Percentiles rank a stretch among this genome's conserved stretches.
phyloP scores from a whole-genome alignment of 2,113 vertebrate genomes.

The Oryzias javanicus region DNA sequence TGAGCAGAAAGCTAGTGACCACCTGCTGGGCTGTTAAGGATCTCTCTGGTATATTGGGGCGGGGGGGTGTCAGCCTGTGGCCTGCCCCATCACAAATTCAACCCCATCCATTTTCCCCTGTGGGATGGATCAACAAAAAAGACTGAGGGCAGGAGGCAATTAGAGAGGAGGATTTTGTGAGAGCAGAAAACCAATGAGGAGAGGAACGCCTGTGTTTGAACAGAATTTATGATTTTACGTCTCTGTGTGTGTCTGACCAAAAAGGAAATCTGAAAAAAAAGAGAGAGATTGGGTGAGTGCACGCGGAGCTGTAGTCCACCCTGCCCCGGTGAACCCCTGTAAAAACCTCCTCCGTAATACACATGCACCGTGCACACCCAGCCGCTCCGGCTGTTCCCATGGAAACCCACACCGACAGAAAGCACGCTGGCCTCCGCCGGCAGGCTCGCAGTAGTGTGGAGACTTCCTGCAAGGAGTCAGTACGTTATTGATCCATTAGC shows the following conservation, averaged over 20 bases:
- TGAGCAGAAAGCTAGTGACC: constrained; percentile 73
- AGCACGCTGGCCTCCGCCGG: constrained; percentile 55
- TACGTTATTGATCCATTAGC: constrained; percentile 66
- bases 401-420: constrained; percentile 68
- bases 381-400: constrained; percentile 63
- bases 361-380: constrained; percentile 19
- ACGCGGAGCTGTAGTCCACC: constrained; percentile 23
- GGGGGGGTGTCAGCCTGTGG: constrained; percentile 49
- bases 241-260: background rate
- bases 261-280: no score
- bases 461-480: constrained; percentile 60
- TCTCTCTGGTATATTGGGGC: constrained; percentile 38
- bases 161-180: constrained; percentile 47
- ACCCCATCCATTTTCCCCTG: constrained; percentile 19
- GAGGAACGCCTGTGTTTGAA: constrained; percentile 22
- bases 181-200: constrained; percentile 31
- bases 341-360: constrained; percentile 15
- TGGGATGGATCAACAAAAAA: constrained; percentile 58
- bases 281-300: no score
- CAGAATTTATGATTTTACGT: constrained; percentile 7
- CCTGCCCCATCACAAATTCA: constrained; percentile 14
- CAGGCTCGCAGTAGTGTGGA: constrained; percentile 47
- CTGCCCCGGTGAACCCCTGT: constrained; percentile 19
- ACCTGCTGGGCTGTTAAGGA: constrained; percentile 65
- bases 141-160: constrained; percentile 57